These are phyloP conservation scores for Pseudocheirus occidentalis DNA, from an alignment of 2,797 vertebrate genomes.

Conservation along the genomic window DNA sequence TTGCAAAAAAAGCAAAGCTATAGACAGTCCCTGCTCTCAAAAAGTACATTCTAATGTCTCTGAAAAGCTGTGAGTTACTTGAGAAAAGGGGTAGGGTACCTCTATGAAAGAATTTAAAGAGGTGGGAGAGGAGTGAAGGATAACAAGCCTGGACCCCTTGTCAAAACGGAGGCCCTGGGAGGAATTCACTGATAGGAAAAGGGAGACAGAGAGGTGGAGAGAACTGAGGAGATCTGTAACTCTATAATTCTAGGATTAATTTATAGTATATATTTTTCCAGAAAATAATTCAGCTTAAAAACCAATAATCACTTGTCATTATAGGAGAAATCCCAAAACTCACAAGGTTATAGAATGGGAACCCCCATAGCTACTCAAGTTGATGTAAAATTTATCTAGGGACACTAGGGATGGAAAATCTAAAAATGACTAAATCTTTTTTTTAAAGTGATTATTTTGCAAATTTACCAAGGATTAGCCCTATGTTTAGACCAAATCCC, in stretches of 20 bases:
- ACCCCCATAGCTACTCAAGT: background rate
- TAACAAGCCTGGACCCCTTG: background rate
- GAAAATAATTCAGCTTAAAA: constrained; percentile 21
- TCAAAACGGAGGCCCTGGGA: background rate
- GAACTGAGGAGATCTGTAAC: background rate
- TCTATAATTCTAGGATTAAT: background rate
- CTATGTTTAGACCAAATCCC: background rate
- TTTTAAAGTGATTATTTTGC: too few species aligned
- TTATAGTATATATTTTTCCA: background rate
- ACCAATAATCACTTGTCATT: background rate
- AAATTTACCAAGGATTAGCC: constrained; percentile 3
- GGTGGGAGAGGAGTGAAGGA: background rate
- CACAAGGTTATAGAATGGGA: background rate
- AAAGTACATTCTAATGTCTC: background rate
- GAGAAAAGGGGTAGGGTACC: background rate
- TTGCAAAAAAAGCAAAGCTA: background rate
- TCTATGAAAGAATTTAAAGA: background rate
- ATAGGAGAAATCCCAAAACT: background rate
- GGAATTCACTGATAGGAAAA: background rate
- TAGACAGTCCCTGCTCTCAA: background rate
- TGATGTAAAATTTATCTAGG: background rate
- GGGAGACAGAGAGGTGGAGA: background rate
- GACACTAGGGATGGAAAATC: background rate
- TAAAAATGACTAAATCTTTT: background rate
- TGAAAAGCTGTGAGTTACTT: background rate